A percentile compares a stretch with the other conserved stretches of the same genome.
These are phyloP conservation scores for Cyclina sinensis DNA, from an alignment of 1,140 invertebrate species.

Conservation along the genomic window DNA sequence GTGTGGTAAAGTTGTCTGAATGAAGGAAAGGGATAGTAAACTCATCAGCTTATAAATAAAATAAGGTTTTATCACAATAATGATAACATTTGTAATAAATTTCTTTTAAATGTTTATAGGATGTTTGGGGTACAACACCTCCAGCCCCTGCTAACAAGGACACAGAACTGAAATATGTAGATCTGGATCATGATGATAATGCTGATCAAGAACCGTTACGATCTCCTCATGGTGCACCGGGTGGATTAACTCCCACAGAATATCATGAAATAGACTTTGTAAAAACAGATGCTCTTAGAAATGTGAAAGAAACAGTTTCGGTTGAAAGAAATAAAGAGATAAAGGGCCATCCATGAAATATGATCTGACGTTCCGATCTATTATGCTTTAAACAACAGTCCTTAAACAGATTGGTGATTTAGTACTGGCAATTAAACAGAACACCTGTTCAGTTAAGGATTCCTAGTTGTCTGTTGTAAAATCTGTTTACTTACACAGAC, in stretches of 20 bases:
- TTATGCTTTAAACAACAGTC: too few species aligned
- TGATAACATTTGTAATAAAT: too few species aligned
- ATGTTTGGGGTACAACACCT: conserved; percentile 61
- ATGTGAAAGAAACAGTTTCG: conserved; percentile 61
- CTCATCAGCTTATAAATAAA: too few species aligned
- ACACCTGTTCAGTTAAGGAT: too few species aligned
- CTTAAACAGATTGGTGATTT: too few species aligned
- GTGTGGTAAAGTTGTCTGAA: too few species aligned
- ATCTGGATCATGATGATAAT: conserved; percentile 61
- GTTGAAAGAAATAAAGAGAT: conserved; percentile 45
- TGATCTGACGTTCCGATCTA: too few species aligned
- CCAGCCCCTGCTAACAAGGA: conserved; percentile 67
- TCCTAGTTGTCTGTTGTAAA: too few species aligned
- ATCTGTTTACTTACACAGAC: too few species aligned
- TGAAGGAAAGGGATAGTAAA: too few species aligned
- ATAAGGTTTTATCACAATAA: too few species aligned
- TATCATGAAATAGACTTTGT: conserved; percentile 71
- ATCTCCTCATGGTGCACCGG: conserved; percentile 38
- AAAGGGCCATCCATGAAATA: conserved; percentile 14
- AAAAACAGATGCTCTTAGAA: conserved; percentile 63
- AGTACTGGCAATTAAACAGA: too few species aligned
- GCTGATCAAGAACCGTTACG: conserved; percentile 56
- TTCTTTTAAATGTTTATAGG: conserved; percentile 41
- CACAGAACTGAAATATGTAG: conserved; percentile 68
- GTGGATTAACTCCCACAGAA: conserved; percentile 41